phyloP scores from a whole-genome alignment of 2,888 invertebrate genomes.

The Entomobrya multifasciata region DNA sequence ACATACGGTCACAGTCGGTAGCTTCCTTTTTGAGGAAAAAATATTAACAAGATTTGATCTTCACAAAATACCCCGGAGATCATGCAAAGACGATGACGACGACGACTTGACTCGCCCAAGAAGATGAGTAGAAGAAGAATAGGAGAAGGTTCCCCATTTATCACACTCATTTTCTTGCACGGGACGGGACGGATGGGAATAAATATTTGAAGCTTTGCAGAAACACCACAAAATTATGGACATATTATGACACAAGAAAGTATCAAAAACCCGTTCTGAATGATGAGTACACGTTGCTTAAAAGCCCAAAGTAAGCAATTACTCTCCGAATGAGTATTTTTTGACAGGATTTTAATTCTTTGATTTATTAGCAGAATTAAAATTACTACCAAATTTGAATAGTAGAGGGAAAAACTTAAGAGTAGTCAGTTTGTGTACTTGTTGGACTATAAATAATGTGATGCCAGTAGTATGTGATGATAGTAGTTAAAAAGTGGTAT shows the following conservation, averaged over 20 bases:
- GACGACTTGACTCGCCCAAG: background rate
- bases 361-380: conserved; percentile 54
- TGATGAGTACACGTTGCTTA: conserved; percentile 54
- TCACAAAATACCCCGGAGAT: too few relatives aligned
- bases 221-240: too few relatives aligned
- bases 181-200: too few relatives aligned
- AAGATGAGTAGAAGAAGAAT: background rate
- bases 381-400: conserved; percentile 27
- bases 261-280: conserved; percentile 47
- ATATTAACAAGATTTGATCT: too few relatives aligned
- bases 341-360: conserved; percentile 59
- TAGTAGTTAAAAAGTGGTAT: too few relatives aligned
- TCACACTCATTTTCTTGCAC: too few relatives aligned
- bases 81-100: background rate
- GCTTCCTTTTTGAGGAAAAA: too few relatives aligned
- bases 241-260: background rate
- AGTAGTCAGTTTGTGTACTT: background rate
- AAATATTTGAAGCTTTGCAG: too few relatives aligned
- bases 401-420: background rate
- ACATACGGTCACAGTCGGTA: too few relatives aligned
- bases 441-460: background rate
- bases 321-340: conserved; percentile 36
- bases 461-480: too few relatives aligned
- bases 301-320: conserved; percentile 54
- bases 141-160: too few relatives aligned